Evolutionary conservation across 2,113 vertebrate species (phyloP).

Genomic region (Pachyramphus minor): DNA sequence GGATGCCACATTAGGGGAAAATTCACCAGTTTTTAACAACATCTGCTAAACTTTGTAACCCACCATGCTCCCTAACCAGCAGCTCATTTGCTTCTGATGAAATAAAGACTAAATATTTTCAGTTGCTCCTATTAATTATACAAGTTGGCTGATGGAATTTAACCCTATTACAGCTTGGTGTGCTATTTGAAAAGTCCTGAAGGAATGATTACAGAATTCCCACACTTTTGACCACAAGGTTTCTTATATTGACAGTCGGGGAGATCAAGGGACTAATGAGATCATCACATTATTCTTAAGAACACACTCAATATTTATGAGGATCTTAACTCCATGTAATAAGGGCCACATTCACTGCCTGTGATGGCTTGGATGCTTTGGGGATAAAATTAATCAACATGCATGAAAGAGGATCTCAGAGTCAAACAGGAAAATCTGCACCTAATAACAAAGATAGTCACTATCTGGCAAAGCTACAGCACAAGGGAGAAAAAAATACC

Average conservation of each 20-base stretch:
- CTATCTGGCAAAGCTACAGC: slow-evolving; percentile 34
- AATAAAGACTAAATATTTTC: background rate
- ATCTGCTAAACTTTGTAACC: background rate
- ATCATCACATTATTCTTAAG: slow-evolving; percentile 8
- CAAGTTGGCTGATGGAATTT: background rate
- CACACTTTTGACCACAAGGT: background rate
- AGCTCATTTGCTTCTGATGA: background rate
- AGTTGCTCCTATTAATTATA: background rate
- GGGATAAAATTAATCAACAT: slow-evolving; percentile 51
- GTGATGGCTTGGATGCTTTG: background rate
- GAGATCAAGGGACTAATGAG: slow-evolving; percentile 7
- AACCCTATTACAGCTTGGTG: background rate
- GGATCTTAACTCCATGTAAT: slow-evolving; percentile 18
- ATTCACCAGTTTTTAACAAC: background rate
- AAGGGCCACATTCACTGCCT: slow-evolving; percentile 3
- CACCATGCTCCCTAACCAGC: background rate
- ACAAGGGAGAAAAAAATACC: slow-evolving; percentile 38
- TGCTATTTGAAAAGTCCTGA: background rate
- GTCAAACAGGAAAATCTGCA: slow-evolving; percentile 49
- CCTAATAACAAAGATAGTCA: slow-evolving; percentile 29
- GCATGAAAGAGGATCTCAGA: slow-evolving; percentile 29
- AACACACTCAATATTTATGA: slow-evolving; percentile 43
- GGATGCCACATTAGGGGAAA: background rate
- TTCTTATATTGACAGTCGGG: background rate
- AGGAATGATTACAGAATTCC: background rate